A percentile compares a stretch with the other conserved stretches of the same genome.
phyloP scores from a whole-genome alignment of 2,113 vertebrate genomes.

The Trachemys scripta region DNA sequence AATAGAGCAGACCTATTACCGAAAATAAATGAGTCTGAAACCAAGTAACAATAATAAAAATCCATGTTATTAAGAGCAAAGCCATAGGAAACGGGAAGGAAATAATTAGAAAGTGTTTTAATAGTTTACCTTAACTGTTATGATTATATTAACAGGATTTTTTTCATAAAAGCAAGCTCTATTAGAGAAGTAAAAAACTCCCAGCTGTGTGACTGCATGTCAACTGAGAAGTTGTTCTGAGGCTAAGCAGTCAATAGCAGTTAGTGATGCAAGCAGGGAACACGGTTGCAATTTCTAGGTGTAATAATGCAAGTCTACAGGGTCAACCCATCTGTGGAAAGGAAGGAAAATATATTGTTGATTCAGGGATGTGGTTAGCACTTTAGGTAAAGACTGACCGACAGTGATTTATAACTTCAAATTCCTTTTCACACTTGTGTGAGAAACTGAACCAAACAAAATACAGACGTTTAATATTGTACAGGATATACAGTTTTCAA shows the following conservation, averaged over 20 bases:
- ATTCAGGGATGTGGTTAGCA: constrained; percentile 77
- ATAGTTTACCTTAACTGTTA: constrained; percentile 60
- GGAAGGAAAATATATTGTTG: constrained; percentile 73
- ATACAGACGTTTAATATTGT: constrained; percentile 67
- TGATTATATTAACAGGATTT: constrained; percentile 55
- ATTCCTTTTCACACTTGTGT: constrained; percentile 75
- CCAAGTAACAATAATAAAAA: constrained; percentile 60
- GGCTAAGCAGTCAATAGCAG: constrained; percentile 8
- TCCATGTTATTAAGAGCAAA: constrained; percentile 64
- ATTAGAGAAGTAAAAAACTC: constrained; percentile 25
- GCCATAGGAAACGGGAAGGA: constrained; percentile 73
- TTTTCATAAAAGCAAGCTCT: constrained; percentile 25
- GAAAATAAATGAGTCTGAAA: constrained; percentile 68
- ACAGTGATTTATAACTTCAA: constrained; percentile 72
- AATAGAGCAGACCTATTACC: constrained; percentile 63
- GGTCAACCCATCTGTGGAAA: constrained; percentile 64
- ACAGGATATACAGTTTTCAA: constrained; percentile 67
- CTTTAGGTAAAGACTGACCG: constrained; percentile 67
- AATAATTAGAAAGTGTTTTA: constrained; percentile 72
- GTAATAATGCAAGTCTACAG: constrained; percentile 58
- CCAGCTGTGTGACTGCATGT: constrained; percentile 35
- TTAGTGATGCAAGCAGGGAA: constrained; percentile 62
- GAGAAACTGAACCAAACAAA: constrained; percentile 75
- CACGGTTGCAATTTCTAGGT: constrained; percentile 47
- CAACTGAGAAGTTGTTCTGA: constrained; percentile 35